phyloP scores from a whole-genome alignment of 53 echinoderm and acorn worm species.

The Pentamera pediparva region DNA sequence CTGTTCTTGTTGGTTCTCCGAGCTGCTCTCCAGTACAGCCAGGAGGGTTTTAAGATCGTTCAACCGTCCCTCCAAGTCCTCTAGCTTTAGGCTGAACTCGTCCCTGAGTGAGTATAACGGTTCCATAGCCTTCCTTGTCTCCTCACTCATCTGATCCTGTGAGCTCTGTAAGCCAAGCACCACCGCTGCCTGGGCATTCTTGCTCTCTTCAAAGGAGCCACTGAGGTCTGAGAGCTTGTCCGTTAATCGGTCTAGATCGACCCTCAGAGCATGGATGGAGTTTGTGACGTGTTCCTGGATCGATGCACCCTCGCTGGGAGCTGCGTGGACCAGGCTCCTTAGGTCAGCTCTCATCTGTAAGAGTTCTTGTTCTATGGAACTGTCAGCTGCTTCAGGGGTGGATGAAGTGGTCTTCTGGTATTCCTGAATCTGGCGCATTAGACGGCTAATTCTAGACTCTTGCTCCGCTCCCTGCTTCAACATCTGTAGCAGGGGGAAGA shows the following conservation, averaged over 20 bases:
- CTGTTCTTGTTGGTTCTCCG: neutral
- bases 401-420: neutral
- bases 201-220: constrained; percentile 1
- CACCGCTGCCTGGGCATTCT: constrained; percentile 10
- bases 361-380: constrained; percentile 8
- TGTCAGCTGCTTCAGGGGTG: neutral
- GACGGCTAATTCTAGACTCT: constrained; percentile 26
- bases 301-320: neutral
- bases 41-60: neutral
- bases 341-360: constrained; percentile 33
- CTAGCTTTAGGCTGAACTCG: neutral
- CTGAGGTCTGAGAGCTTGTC: constrained; percentile 21
- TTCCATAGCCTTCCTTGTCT: constrained; percentile 6
- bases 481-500: too few relatives aligned
- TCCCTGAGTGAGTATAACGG: neutral
- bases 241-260: constrained; percentile 30
- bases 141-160: neutral
- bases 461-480: constrained; percentile 18
- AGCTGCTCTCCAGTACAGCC: constrained; percentile 4
- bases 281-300: neutral
- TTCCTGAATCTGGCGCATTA: constrained; percentile 23
- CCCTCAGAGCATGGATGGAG: neutral
- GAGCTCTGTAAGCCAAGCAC: neutral
- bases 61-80: constrained; percentile 10
- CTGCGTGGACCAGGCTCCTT: constrained; percentile 3